These are phyloP conservation scores for Argyra leucocephala DNA, from an alignment of 2,888 invertebrate genomes.

Conservation along the genomic window DNA sequence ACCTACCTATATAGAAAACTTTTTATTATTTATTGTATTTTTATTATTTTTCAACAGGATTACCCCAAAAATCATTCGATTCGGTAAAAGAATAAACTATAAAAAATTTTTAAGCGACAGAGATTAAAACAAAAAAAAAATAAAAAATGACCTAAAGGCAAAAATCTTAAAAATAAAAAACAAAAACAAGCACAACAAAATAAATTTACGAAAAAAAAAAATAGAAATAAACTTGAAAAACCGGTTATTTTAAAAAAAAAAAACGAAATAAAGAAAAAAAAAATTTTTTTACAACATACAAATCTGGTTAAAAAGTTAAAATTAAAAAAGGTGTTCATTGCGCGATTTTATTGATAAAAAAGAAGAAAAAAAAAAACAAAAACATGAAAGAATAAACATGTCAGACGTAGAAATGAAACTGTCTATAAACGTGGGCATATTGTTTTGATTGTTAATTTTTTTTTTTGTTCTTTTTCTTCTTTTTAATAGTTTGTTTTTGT, in stretches of 20 bases:
- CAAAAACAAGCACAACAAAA: background rate
- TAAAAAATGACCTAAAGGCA: constrained; percentile 1
- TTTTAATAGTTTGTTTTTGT: background rate
- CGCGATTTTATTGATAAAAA: constrained; percentile 6
- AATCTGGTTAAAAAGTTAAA: constrained; percentile 3
- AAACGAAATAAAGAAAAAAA: background rate
- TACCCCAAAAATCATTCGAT: too few relatives aligned
- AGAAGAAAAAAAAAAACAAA: background rate
- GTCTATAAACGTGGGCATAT: constrained; percentile 1
- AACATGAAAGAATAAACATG: background rate
- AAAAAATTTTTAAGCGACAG: too few relatives aligned
- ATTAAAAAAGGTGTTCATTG: constrained; percentile 1
- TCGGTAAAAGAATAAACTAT: too few relatives aligned
- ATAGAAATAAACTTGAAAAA: background rate
- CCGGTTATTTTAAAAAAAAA: background rate
- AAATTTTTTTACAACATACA: background rate
- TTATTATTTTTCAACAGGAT: too few relatives aligned
- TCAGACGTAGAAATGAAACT: background rate
- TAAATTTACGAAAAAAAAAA: background rate
- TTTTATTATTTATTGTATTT: too few relatives aligned
- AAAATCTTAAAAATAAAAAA: background rate
- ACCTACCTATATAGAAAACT: too few relatives aligned
- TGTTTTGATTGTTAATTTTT: background rate
- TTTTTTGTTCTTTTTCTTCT: background rate
- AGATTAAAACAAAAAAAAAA: background rate